These are phyloP conservation scores for Todus mexicanus DNA, from an alignment of 2,797 vertebrate species.

Conservation along the genomic window DNA sequence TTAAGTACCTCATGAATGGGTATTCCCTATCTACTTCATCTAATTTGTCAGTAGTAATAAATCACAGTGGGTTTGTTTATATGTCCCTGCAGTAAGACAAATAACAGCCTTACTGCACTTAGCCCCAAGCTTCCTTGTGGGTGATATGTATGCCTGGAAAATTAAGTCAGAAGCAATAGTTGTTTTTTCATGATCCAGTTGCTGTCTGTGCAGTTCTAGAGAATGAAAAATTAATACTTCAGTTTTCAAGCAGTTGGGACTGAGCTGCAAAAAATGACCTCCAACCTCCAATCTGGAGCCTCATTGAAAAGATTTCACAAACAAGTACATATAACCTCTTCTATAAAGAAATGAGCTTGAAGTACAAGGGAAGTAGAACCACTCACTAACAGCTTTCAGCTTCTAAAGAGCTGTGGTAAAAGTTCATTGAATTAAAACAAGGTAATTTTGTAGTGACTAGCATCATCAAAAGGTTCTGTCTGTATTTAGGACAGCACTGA, in stretches of 20 bases:
- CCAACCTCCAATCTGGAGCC: not conserved
- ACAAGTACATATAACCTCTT: not conserved
- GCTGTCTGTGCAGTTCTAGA: not conserved
- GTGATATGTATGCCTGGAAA: not conserved
- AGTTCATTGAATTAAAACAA: not conserved
- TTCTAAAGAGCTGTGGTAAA: not conserved
- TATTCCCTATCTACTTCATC: slow-evolving; percentile 35
- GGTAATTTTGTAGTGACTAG: not conserved
- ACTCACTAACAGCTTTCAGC: not conserved
- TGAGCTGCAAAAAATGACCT: not conserved
- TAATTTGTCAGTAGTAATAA: slow-evolving; percentile 45
- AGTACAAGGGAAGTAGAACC: not conserved
- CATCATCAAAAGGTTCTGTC: not conserved
- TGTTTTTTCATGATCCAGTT: not conserved
- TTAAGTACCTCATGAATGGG: not conserved
- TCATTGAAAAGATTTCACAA: not conserved
- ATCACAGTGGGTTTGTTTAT: slow-evolving; percentile 23
- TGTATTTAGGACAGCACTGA: not conserved
- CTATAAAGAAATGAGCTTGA: not conserved
- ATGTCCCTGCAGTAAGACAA: slow-evolving; percentile 36
- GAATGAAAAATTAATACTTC: slow-evolving; percentile 1
- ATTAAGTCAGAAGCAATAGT: slow-evolving; percentile 11
- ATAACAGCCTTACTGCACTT: slow-evolving; percentile 2
- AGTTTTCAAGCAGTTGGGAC: not conserved
- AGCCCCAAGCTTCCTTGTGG: not conserved